Percentiles rank a stretch among this genome's conserved stretches.
phyloP scores from a whole-genome alignment of 30 jellyfish, hydroid and myxozoan genomes.

The Hydractinia symbiolongicarpus region DNA sequence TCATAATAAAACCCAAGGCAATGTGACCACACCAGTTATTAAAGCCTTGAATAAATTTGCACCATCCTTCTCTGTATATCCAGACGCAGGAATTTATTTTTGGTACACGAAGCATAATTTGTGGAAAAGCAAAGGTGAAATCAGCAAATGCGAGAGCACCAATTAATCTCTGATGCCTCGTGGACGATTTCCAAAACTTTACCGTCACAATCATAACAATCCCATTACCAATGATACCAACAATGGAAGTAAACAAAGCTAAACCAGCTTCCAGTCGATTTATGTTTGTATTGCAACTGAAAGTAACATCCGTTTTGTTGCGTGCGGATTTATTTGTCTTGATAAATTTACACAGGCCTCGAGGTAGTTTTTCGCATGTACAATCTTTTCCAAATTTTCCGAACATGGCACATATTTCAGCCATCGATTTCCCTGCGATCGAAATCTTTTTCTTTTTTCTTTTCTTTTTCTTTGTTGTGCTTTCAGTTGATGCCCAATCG shows the following conservation, averaged over 20 bases:
- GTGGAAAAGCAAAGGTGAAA: background rate
- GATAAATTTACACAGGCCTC: too few species aligned
- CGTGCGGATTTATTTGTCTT: too few species aligned
- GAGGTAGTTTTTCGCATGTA: too few species aligned
- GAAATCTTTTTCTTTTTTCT: too few species aligned
- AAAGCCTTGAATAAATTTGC: background rate
- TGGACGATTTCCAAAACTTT: background rate
- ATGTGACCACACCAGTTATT: conserved; percentile 9
- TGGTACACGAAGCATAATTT: background rate
- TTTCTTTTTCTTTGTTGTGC: too few species aligned
- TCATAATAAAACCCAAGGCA: background rate
- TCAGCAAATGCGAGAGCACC: background rate
- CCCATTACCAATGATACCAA: conserved; percentile 5
- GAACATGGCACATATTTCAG: too few species aligned
- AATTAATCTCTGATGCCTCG: background rate
- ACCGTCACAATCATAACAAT: background rate
- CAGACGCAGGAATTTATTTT: conserved; percentile 1
- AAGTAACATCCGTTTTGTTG: too few species aligned
- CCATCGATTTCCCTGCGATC: too few species aligned
- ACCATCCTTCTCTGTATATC: background rate
- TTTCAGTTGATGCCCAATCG: too few species aligned
- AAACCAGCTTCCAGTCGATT: background rate
- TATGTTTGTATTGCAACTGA: too few species aligned
- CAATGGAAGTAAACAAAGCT: background rate
- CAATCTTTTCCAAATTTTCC: too few species aligned